These are phyloP conservation scores for Phaethon lepturus DNA, from an alignment of 2,113 vertebrate species.

Conservation along the genomic window DNA sequence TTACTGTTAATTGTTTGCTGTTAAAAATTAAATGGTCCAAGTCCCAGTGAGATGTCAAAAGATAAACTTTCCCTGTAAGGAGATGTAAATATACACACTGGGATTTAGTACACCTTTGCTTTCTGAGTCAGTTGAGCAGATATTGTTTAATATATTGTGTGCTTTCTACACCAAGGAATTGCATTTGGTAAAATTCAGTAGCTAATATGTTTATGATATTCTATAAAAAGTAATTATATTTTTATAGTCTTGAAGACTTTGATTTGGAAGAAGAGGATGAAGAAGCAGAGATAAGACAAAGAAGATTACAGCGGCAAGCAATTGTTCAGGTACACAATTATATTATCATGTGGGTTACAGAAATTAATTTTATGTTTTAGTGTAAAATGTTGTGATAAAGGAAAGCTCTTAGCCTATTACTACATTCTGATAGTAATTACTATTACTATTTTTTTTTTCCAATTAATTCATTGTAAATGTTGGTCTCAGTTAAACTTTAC, in stretches of 20 bases:
- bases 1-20: background rate
- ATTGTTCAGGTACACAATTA: slow-evolving; percentile 88
- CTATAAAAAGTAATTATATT: background rate
- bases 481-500: background rate
- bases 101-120: background rate
- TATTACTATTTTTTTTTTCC: background rate
- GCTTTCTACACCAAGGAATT: background rate
- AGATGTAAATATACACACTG: background rate
- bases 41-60: background rate
- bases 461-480: background rate
- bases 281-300: slow-evolving; percentile 94
- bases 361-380: background rate
- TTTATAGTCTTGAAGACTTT: slow-evolving; percentile 89
- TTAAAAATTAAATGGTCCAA: background rate
- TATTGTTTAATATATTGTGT: background rate
- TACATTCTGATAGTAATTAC: background rate
- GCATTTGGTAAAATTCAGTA: background rate
- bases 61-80: background rate
- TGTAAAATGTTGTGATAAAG: background rate
- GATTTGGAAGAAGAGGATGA: slow-evolving; percentile 96
- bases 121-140: background rate
- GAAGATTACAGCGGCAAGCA: slow-evolving; percentile 89
- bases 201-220: background rate
- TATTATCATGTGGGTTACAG: background rate
- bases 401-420: background rate